These are phyloP conservation scores for Drosophila navojoa DNA, from an alignment of 1,140 invertebrate species.

Conservation along the genomic window DNA sequence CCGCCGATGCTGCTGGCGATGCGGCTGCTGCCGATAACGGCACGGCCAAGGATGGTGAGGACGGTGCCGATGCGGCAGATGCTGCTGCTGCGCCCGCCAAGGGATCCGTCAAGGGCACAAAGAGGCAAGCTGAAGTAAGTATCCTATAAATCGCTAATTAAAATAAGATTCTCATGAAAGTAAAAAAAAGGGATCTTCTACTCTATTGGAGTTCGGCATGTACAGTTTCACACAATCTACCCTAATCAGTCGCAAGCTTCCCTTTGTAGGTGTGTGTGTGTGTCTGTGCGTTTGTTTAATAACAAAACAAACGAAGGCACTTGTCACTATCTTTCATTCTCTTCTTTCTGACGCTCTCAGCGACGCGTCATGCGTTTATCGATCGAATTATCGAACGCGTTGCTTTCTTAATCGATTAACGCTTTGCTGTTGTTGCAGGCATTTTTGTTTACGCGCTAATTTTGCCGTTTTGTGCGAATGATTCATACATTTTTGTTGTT, in stretches of 20 bases:
- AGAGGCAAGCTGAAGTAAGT: constrained; percentile 83
- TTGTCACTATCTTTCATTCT: constrained; percentile 29
- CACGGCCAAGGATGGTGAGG: constrained; percentile 74
- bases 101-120: constrained; percentile 81
- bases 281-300: constrained; percentile 37
- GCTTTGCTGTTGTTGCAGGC: constrained; percentile 1
- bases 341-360: constrained; percentile 7
- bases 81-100: constrained; percentile 72
- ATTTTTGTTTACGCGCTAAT: constrained; percentile 62
- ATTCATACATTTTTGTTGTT: constrained; percentile 54
- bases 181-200: constrained; percentile 3
- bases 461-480: constrained; percentile 38
- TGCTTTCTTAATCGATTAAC: constrained; percentile 34
- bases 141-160: background rate
- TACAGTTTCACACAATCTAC: constrained; percentile 40
- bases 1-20: constrained; percentile 68
- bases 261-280: constrained; percentile 1
- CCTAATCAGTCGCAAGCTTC: constrained; percentile 28
- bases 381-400: constrained; percentile 37
- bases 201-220: background rate
- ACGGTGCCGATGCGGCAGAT: constrained; percentile 59
- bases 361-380: constrained; percentile 28
- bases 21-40: constrained; percentile 74
- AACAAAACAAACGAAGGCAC: constrained; percentile 55
- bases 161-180: background rate